Evolutionary conservation across 2,797 vertebrate genomes (phyloP), one percentile per base, ranked within the genome.

Genomic region (Chromobotia macracanthus): DNA sequence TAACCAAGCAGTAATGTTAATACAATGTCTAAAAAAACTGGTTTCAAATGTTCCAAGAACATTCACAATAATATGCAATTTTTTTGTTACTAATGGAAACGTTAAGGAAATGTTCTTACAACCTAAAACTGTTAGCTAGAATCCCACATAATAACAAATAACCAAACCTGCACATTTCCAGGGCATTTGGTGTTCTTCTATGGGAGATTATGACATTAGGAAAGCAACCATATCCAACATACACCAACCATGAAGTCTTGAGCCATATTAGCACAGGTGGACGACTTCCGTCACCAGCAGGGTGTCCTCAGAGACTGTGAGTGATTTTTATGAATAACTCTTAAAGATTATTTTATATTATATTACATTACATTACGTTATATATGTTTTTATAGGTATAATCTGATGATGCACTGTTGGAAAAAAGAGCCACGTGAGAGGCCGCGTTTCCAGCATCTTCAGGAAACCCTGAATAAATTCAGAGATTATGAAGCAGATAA

Each of bases 201-300:
- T 95, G 93, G 93, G 94, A 95, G 88, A 89, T 88, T 58, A 75
- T 93, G 83, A 92, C 93, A 76, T 87, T 93, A 77, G 93, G 93
- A 72, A 90, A 91, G 84, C 92, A 94, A 4, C 92, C 93, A 21
- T 95, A 94, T 38, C 93, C 92, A 68, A 92, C 88, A 25, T 90
- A 90, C 82, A 93, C 93, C 75, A 94, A 94, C 82, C 87, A 89
- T 46, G 93, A 93, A 84, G 92, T 95, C 83, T 89, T 94, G 82
- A 90, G 90, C 56, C 85, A 90, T 38, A 87, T 94, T n/a, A 87
- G 19, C 66, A 86, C 87, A 72, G 91, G 92, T 83, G 90, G 89
- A 77, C 91, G 89, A 82, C 84, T 94, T 61, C 86, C 88, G 46
- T 84, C 85, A 25, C 94, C 93, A 18, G 87, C 75, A 65, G 90